phyloP scores from a whole-genome alignment of 1,140 invertebrate species.

The Drosophila arizonae region DNA sequence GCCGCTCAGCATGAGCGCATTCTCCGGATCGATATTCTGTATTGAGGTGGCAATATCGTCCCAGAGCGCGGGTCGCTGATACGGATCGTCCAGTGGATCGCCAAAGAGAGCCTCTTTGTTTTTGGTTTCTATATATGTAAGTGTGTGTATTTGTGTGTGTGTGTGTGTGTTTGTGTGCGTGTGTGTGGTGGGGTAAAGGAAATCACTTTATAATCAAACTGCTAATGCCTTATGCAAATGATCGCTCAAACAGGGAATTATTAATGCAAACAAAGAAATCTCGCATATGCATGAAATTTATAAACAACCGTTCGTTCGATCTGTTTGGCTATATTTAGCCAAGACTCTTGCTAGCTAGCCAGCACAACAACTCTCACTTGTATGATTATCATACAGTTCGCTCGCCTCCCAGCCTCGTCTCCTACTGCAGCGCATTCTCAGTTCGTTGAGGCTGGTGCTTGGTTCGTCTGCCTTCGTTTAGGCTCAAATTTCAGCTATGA shows the following conservation, averaged over 20 bases:
- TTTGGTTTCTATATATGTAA: slow-evolving; percentile 70
- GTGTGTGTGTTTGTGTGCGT: slow-evolving; percentile 9
- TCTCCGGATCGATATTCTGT: slow-evolving; percentile 93
- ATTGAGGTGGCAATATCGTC: slow-evolving; percentile 95
- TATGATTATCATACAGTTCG: no score
- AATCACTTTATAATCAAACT: slow-evolving; percentile 62
- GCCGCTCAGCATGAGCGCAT: slow-evolving; percentile 91
- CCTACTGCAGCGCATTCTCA: background rate
- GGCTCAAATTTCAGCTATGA: slow-evolving; percentile 61
- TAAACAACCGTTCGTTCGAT: slow-evolving; percentile 55
- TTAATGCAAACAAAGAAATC: slow-evolving; percentile 72
- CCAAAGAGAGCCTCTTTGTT: slow-evolving; percentile 83
- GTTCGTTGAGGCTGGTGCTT: background rate
- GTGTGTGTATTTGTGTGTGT: background rate
- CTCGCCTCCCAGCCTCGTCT: no score
- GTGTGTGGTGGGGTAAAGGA: slow-evolving; percentile 13
- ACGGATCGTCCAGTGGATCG: slow-evolving; percentile 89
- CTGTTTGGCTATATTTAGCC: slow-evolving; percentile 35
- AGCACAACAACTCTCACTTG: slow-evolving; percentile 19
- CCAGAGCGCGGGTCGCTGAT: slow-evolving; percentile 92
- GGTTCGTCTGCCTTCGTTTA: background rate
- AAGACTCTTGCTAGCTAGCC: slow-evolving; percentile 33
- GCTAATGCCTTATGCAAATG: slow-evolving; percentile 69
- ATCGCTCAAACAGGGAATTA: slow-evolving; percentile 39
- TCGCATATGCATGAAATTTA: slow-evolving; percentile 78